These are phyloP conservation scores for Saturnia pavonia DNA, from an alignment of 2,888 invertebrate species.

Conservation along the genomic window DNA sequence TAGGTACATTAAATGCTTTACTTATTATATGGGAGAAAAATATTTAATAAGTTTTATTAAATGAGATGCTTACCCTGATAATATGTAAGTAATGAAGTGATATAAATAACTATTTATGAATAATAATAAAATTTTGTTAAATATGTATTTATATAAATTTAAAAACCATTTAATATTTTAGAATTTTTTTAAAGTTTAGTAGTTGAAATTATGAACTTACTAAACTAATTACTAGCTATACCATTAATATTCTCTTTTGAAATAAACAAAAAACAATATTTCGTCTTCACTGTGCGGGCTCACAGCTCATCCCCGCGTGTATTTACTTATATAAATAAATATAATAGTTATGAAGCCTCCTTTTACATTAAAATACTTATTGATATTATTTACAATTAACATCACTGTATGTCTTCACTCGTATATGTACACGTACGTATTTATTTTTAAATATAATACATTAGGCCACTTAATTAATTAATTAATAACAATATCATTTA, in stretches of 20 bases:
- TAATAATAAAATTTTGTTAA: too few species aligned
- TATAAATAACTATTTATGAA: too few species aligned
- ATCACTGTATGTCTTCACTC: conserved; percentile 68
- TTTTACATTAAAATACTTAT: conserved; percentile 24
- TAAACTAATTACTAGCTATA: not conserved
- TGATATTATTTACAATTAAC: conserved; percentile 59
- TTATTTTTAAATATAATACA: conserved; percentile 29
- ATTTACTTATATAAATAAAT: conserved; percentile 25
- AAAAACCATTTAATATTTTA: too few species aligned
- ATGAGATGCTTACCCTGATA: not conserved
- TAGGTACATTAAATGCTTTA: not conserved
- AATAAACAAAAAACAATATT: not conserved
- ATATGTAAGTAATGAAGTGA: not conserved
- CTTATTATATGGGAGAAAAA: not conserved
- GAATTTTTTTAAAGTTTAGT: too few species aligned
- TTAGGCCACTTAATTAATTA: conserved; percentile 7
- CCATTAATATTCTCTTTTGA: not conserved
- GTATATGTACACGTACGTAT: conserved; percentile 36
- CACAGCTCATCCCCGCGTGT: conserved; percentile 56
- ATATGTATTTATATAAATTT: too few species aligned
- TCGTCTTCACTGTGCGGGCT: conserved; percentile 64
- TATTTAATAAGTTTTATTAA: not conserved
- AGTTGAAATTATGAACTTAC: too few species aligned
- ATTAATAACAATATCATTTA: conserved; percentile 7
- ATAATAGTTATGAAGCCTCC: conserved; percentile 32